phyloP scores from a whole-genome alignment of 1,140 invertebrate genomes.

The Oryctes rhinoceros region DNA sequence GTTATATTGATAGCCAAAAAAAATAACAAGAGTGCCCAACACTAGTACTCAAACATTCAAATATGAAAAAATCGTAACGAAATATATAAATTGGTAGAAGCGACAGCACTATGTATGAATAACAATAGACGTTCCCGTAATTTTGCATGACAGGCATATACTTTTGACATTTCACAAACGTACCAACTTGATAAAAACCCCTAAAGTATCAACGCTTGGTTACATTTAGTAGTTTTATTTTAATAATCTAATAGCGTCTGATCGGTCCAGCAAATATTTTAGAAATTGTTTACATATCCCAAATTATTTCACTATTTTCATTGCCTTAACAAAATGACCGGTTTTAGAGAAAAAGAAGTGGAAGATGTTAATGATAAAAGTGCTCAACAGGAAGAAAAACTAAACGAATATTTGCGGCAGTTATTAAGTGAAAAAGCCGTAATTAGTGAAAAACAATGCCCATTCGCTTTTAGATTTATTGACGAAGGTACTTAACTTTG shows the following conservation, averaged over 20 bases:
- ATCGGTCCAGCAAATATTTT: background rate
- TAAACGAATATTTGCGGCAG: conserved; percentile 78
- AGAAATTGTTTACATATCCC: background rate
- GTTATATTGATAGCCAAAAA: too few species aligned
- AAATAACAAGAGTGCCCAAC: too few species aligned
- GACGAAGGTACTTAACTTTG: conserved; percentile 67
- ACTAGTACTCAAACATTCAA: too few species aligned
- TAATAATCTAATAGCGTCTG: background rate
- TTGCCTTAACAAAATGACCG: background rate
- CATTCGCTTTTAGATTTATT: conserved; percentile 73
- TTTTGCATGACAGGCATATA: too few species aligned
- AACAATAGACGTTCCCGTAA: too few species aligned
- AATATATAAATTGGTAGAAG: too few species aligned
- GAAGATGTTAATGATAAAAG: conserved; percentile 63
- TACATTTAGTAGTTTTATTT: too few species aligned
- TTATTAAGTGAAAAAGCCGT: conserved; percentile 78
- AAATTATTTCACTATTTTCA: background rate
- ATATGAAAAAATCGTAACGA: too few species aligned
- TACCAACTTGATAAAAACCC: too few species aligned
- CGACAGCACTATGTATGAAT: too few species aligned
- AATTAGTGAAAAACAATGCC: conserved; percentile 73
- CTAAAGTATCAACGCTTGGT: too few species aligned
- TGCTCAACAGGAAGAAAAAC: conserved; percentile 68
- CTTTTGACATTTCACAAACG: too few species aligned
- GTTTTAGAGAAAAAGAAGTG: background rate